A percentile compares a stretch with the other conserved stretches of the same genome.
These are phyloP conservation scores for Tortricodes alternella DNA, from an alignment of 2,888 invertebrate genomes.

Conservation along the genomic window DNA sequence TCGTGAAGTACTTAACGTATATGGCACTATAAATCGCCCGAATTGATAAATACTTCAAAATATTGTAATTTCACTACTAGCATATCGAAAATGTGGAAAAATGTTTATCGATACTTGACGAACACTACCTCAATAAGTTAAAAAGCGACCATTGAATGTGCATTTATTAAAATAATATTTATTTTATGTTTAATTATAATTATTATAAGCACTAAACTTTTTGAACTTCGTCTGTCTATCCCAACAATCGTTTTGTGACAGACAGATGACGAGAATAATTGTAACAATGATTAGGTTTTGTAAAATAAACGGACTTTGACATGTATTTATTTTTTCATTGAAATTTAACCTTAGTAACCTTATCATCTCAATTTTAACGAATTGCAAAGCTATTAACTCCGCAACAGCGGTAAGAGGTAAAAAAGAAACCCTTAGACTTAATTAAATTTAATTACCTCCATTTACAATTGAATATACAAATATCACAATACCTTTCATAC, in stretches of 20 bases:
- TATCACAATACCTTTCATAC: too few species aligned
- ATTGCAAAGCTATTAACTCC: too few species aligned
- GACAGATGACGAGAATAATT: constrained; percentile 57
- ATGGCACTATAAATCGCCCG: too few species aligned
- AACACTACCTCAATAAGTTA: not conserved
- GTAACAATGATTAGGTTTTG: not conserved
- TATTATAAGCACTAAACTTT: not conserved
- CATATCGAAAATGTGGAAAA: not conserved
- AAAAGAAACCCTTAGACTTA: too few species aligned
- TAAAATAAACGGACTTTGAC: not conserved
- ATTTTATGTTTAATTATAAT: not conserved
- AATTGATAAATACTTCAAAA: too few species aligned
- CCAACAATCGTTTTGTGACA: constrained; percentile 59
- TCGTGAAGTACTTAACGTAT: too few species aligned
- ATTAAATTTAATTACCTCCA: too few species aligned
- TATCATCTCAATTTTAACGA: too few species aligned
- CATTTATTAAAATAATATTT: constrained; percentile 21
- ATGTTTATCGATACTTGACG: not conserved
- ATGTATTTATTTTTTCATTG: not conserved
- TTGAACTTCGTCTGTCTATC: constrained; percentile 63
- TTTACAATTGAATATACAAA: too few species aligned
- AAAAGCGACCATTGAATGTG: not conserved
- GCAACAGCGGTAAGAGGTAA: too few species aligned
- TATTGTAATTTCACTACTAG: too few species aligned
- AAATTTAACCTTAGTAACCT: not conserved